Evolutionary conservation across 2,113 vertebrate genomes (phyloP).

Genomic region (Perca flavescens): DNA sequence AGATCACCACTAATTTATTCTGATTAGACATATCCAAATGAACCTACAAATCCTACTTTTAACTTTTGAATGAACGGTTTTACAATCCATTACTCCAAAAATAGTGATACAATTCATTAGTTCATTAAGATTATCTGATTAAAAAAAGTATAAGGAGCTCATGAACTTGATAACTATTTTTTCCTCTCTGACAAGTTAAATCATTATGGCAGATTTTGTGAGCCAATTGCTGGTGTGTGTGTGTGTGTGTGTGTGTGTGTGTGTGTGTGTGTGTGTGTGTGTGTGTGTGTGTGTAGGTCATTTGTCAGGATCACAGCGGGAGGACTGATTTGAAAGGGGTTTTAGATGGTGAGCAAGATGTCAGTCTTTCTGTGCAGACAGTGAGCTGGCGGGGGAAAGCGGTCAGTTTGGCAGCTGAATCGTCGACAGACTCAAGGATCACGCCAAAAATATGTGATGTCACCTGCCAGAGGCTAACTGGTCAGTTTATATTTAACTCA

Average conservation of each 20-base stretch:
- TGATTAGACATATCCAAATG: not conserved
- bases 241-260: slow-evolving; percentile 1
- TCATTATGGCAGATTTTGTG: slow-evolving; percentile 57
- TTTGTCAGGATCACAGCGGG: slow-evolving; percentile 52
- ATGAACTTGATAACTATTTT: slow-evolving; percentile 47
- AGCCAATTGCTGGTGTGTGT: slow-evolving; percentile 49
- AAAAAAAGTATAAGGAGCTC: not conserved
- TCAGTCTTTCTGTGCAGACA: slow-evolving; percentile 26
- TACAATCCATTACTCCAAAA: not conserved
- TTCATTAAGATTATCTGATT: slow-evolving; percentile 19
- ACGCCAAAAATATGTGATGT: slow-evolving; percentile 46
- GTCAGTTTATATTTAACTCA: slow-evolving; percentile 64
- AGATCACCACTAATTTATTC: slow-evolving; percentile 11
- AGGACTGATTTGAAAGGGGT: slow-evolving; percentile 44
- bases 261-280: not conserved
- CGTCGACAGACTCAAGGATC: slow-evolving; percentile 15
- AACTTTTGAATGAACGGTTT: slow-evolving; percentile 5
- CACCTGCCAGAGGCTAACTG: slow-evolving; percentile 62
- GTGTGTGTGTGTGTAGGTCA: slow-evolving; percentile 26
- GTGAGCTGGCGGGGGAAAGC: slow-evolving; percentile 26
- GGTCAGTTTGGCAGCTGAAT: slow-evolving; percentile 48
- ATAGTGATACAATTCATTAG: not conserved
- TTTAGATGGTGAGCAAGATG: slow-evolving; percentile 53
- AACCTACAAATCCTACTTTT: slow-evolving; percentile 1
- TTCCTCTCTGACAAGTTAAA: slow-evolving; percentile 53